Evolutionary conservation across 2,113 vertebrate species (phyloP), one percentile per base, ranked within the genome.

Genomic region (Mystacornis crossleyi): DNA sequence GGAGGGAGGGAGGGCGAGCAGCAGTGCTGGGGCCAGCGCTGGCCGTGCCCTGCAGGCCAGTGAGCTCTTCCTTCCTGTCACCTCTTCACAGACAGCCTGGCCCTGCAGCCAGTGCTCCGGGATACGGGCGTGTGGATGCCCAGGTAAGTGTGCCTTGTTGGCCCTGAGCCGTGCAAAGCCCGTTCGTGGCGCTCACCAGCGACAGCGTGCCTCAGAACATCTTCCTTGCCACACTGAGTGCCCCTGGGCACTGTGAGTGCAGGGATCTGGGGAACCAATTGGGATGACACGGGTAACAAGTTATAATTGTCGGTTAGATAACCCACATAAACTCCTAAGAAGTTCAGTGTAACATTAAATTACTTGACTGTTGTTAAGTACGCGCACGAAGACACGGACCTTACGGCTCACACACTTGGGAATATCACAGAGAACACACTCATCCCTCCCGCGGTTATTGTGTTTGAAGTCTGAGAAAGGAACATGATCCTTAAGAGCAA

Each of bases 91-190:
- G 89, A 7, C n/a, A 10, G 20, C 12, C 28, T 4, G 54, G 73
- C 60, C 62, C 69, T 45, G 33, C 45, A 50, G 71, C 14, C 72
- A 53, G 60, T 0, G 73, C 55, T 29, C 18, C 15, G 9, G 45
- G 36, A 38, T 6, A 0, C 4, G 53, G 3, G 53, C 5, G 1
- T 24, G 40, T 18, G 16, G 19, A 9, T 19, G 26, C 45, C 24
- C 61, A 61, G 36, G 24, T 4, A 20, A 8, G 24, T 2, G 38
- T 64, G 42, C 1, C 5, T 13, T 19, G 18, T 18, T 5, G 50
- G 65, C 38, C 60, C 74, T 14, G 12, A 51, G 79, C 18, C 74
- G 12, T 0, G 0, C 38, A 29, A 9, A 67, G 58, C 34, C 42
- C 16, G 8, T 51, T 3, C 33, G 14, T 34, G 47, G n/a, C 25